These are phyloP conservation scores for Eretmochelys imbricata DNA, from an alignment of 2,113 vertebrate genomes.

Conservation along the genomic window DNA sequence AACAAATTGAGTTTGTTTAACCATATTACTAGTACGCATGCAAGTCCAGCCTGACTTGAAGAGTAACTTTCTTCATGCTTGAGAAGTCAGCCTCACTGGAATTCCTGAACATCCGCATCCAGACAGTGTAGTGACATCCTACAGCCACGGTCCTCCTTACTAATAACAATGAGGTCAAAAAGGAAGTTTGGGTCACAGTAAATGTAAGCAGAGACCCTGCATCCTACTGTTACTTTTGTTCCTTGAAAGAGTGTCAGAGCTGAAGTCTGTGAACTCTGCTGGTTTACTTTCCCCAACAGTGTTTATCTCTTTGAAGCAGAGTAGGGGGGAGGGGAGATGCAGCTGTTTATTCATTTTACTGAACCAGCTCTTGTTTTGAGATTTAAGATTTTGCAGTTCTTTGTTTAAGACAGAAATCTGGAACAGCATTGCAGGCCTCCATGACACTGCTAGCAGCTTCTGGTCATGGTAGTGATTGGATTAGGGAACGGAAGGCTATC, in stretches of 20 bases:
- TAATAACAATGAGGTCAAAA: background rate
- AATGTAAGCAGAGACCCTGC: background rate
- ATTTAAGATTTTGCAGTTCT: background rate
- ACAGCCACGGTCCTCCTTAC: background rate
- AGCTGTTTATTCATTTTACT: conserved; percentile 44
- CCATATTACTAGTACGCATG: too few species aligned
- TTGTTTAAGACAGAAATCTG: conserved; percentile 54
- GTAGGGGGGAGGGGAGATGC: conserved; percentile 11
- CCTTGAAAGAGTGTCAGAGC: background rate
- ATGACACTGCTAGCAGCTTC: conserved; percentile 42
- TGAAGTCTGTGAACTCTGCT: background rate
- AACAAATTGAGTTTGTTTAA: too few species aligned
- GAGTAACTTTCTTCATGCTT: background rate
- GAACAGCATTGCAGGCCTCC: conserved; percentile 17
- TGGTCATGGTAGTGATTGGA: conserved; percentile 64
- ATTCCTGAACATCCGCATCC: background rate
- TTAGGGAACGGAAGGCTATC: conserved; percentile 42
- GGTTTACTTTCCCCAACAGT: background rate
- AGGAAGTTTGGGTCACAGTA: conserved; percentile 25
- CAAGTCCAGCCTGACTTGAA: background rate
- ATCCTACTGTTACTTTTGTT: background rate
- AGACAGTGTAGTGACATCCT: background rate
- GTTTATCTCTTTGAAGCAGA: background rate
- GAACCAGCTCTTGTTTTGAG: conserved; percentile 16
- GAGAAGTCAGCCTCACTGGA: background rate